These are phyloP conservation scores for Pristionchus pacificus DNA, from an alignment of 1,140 invertebrate species.

Conservation along the genomic window DNA sequence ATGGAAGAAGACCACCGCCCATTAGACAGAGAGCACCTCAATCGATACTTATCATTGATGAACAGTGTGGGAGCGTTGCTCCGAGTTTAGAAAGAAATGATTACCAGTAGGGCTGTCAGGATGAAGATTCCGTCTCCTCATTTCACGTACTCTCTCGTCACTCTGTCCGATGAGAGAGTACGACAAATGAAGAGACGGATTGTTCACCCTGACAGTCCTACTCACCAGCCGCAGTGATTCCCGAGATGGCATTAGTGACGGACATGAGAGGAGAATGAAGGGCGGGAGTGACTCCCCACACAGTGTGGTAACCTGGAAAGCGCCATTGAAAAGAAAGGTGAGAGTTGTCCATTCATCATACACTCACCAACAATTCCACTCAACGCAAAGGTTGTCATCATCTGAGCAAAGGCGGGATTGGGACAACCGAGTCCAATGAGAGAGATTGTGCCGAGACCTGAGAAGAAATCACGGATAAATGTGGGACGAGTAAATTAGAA, in stretches of 20 bases:
- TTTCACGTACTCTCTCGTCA: too few species aligned
- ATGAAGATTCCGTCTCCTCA: too few species aligned
- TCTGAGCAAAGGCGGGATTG: slow-evolving; percentile 76
- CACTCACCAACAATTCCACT: slow-evolving; percentile 73
- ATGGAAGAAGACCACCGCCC: slow-evolving; percentile 74
- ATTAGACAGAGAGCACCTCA: slow-evolving; percentile 71
- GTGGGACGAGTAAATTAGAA: slow-evolving; percentile 21
- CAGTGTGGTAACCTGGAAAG: slow-evolving; percentile 72
- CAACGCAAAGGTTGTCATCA: slow-evolving; percentile 78
- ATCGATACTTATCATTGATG: neutral
- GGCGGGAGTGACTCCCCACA: slow-evolving; percentile 84
- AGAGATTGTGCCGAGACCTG: slow-evolving; percentile 69
- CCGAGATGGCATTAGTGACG: slow-evolving; percentile 85
- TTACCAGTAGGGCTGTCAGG: too few species aligned
- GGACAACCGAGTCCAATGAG: slow-evolving; percentile 73
- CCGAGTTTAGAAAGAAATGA: too few species aligned
- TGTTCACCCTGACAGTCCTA: too few species aligned
- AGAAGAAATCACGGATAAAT: slow-evolving; percentile 33
- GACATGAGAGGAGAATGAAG: slow-evolving; percentile 87
- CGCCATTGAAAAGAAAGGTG: slow-evolving; percentile 1
- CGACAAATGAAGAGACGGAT: too few species aligned
- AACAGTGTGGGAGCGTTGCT: too few species aligned
- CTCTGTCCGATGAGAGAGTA: too few species aligned
- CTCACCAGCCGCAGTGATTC: slow-evolving; percentile 77
- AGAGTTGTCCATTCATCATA: slow-evolving; percentile 15